These are phyloP conservation scores for Cyclophora albipunctata DNA, from an alignment of 2,888 invertebrate genomes.

Conservation along the genomic window DNA sequence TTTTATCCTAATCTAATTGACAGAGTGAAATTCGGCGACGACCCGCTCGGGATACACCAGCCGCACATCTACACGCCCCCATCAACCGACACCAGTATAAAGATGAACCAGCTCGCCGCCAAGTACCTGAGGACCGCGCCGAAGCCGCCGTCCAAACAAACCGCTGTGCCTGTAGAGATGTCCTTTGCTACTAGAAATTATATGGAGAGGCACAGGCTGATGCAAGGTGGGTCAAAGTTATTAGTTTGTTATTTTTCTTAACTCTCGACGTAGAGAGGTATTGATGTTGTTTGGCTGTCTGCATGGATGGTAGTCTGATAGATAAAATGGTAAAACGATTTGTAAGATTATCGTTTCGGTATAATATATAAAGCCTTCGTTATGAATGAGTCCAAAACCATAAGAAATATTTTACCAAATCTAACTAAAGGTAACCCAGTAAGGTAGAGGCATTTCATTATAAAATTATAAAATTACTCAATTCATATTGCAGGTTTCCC, in stretches of 20 bases:
- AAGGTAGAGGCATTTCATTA: too few relatives aligned
- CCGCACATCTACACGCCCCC: constrained; percentile 36
- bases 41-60: constrained; percentile 42
- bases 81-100: constrained; percentile 60
- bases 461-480: too few relatives aligned
- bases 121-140: constrained; percentile 50
- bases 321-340: background rate
- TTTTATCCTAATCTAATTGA: too few relatives aligned
- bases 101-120: constrained; percentile 68
- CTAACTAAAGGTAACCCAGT: too few relatives aligned
- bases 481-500: constrained; percentile 33
- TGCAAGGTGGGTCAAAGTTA: constrained; percentile 48
- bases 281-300: background rate
- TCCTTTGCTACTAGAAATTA: constrained; percentile 83
- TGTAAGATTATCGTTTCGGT: background rate
- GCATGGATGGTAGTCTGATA: background rate
- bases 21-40: constrained; percentile 68
- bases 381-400: background rate
- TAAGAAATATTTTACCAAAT: background rate
- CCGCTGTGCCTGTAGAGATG: constrained; percentile 70
- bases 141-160: constrained; percentile 21
- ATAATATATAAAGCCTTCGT: background rate
- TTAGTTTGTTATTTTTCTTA: background rate
- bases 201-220: constrained; percentile 79
- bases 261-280: background rate